Base-by-base conservation (phyloP, 2,113 vertebrate genomes). In the Brachirus orientalis region DNA sequence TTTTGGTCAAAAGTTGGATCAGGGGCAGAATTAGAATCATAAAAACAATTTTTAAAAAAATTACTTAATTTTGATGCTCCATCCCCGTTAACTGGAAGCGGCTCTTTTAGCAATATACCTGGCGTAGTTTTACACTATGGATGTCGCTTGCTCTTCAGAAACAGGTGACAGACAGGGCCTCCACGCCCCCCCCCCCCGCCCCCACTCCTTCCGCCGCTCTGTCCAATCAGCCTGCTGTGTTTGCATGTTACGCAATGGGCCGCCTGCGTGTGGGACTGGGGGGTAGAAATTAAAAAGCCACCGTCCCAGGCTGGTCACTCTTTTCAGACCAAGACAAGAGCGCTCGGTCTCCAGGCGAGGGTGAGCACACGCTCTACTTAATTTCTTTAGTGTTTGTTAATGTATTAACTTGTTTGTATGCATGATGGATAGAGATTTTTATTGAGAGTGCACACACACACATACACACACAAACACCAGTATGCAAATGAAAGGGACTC, bases 251-350 rank as follows among this genome's bases (percentile, higher is more conserved):
- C 33, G 83, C 59, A 85, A 63, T 46, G 33, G 1, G 0, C 40
- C 4, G 36, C 45, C 18, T 52, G 62, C 19, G 7, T 55, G 76
- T 64, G 67, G 50, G 57, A 10, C 19, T 0, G 7, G 8, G 17
- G 28, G n/a, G 51, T 48, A 52, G 66, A 65, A 83, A 90, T 85
- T 82, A 79, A 89, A 81, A 69, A 57, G 67, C 70, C 10, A 61
- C 35, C 6, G 18, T 20, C 43, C 36, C 18, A 1, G 56, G 16
- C 53, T 3, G 18, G 40, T 46, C 61, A 1, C 50, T 76, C 79
- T 82, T 74, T 86, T 51, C 37, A 17, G 37, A 10, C 74, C 4
- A 53, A 45, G 28, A 63, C 65, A 80, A 67, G 1, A 71, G 56
- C 20, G 2, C 41, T 3, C 17, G 13, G 20, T 58, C 44, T 67